Base-by-base conservation (phyloP, 2,888 invertebrate genomes). In the Eupithecia insigniata region DNA sequence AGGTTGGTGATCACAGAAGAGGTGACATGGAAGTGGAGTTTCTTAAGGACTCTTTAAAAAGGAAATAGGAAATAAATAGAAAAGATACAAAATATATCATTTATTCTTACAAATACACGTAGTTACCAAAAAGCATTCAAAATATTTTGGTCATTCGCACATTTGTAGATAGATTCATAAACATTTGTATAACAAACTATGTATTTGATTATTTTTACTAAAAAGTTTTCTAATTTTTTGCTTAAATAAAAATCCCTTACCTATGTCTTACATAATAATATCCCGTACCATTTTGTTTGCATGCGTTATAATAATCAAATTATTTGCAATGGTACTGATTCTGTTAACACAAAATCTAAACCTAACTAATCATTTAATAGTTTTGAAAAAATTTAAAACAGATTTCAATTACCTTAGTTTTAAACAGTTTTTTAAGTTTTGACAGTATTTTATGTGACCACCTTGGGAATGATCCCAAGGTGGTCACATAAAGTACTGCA, bases 51-150 rank as follows among this genome's bases (percentile, higher is more conserved):
- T 8, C 34, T 8, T 34, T 39, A 18, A 16, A 39, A 39, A 39
- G 39, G 39, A n/a, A 46, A 46, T 46, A n/a, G 46, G n/a, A 46
- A 46, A 51, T 46, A 51, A 51, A 51, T 51, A 22, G n/a, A 51
- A n/a, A 22, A 46, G 2, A n/a, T 55, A 22, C 51, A 51, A 55
- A 51, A 55, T 55, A 55, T 55, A 55, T 55, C 10, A 55, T 55
- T 55, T 55, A 55, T 55, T 51, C 22, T 22, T 51, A 55, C 10
- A 51, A 51, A 51, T 55, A 26, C 55, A 26, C 12, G 55, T 10
- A 10, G 3, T 55, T 55, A 4, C 26, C 55, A 51, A 26, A 5
- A 12, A 55, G 26, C 26, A 26, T 14, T 26, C 26, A 0, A 55
- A 51, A 55, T 55, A 55, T 55, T 22, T 55, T 26, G 14, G 26